Evolutionary conservation across 2,797 vertebrate genomes (phyloP).

Genomic region (Heterohyrax brucei): DNA sequence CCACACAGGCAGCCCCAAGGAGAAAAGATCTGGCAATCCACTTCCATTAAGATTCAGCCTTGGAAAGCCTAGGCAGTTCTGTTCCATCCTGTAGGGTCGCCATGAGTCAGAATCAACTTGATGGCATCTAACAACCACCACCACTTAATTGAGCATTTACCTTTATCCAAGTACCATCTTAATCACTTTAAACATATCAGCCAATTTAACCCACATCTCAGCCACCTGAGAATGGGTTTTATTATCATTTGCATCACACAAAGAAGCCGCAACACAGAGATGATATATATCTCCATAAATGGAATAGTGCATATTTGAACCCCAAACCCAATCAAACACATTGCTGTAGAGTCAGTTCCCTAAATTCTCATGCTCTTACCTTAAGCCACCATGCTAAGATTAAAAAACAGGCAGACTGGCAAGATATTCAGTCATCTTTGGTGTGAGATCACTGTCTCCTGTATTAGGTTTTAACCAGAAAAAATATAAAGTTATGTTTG

Average conservation of each 20-base stretch:
- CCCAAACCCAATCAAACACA: not conserved
- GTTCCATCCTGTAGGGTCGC: not conserved
- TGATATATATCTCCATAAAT: not conserved
- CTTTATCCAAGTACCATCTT: not conserved
- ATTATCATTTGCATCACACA: constrained; percentile 18
- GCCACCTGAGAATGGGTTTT: not conserved
- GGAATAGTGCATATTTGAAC: not conserved
- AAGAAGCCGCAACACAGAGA: constrained; percentile 20
- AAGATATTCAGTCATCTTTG: constrained; percentile 7
- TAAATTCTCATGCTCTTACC: not conserved
- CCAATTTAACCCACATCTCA: constrained; percentile 23
- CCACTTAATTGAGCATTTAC: not conserved
- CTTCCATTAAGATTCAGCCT: not conserved
- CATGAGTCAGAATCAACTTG: not conserved
- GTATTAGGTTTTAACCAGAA: constrained; percentile 25
- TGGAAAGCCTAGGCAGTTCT: not conserved
- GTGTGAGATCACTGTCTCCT: constrained; percentile 22
- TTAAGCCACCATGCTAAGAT: not conserved
- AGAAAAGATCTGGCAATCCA: no score
- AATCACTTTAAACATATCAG: not conserved
- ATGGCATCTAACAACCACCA: not conserved
- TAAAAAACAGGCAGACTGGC: not conserved
- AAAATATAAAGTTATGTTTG: constrained; percentile 37
- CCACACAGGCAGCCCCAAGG: no score
- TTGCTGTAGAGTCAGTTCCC: not conserved